phyloP scores from a whole-genome alignment of 2,888 invertebrate species.

The Campoplex nolae region DNA sequence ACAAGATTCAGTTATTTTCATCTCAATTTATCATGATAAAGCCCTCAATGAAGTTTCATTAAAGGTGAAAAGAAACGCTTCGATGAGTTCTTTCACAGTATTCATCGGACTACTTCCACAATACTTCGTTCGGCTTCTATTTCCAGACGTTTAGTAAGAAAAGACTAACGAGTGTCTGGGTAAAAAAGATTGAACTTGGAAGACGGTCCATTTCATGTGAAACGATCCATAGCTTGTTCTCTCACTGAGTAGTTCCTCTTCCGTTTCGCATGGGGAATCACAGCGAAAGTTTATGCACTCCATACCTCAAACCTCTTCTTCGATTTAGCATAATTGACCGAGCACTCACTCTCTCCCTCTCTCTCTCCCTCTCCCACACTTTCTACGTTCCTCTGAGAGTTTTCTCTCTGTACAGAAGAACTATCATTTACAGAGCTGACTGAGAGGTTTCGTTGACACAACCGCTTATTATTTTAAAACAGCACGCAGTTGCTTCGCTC shows the following conservation, averaged over 20 bases:
- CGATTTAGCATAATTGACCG: slow-evolving; percentile 74
- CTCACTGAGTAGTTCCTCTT: slow-evolving; percentile 6
- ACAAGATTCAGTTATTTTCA: background rate
- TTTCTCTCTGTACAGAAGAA: slow-evolving; percentile 28
- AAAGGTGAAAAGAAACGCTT: background rate
- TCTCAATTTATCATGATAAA: background rate
- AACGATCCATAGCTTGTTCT: slow-evolving; percentile 8
- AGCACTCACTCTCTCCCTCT: slow-evolving; percentile 43
- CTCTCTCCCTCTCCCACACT: background rate
- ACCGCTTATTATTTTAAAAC: slow-evolving; percentile 73
- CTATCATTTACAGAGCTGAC: slow-evolving; percentile 72
- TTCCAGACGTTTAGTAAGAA: background rate
- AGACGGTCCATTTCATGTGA: slow-evolving; percentile 12
- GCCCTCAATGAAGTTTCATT: background rate
- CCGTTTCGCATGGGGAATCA: slow-evolving; percentile 22
- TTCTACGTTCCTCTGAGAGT: background rate
- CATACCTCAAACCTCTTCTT: background rate
- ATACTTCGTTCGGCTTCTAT: background rate
- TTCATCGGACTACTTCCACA: background rate
- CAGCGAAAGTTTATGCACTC: slow-evolving; percentile 7
- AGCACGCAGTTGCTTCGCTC: slow-evolving; percentile 41
- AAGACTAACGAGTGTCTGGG: background rate
- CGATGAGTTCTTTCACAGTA: background rate
- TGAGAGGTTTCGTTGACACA: slow-evolving; percentile 70
- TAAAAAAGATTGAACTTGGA: background rate